A percentile compares a stretch with the other conserved stretches of the same genome.
Conservation (phyloP, 2,797 vertebrate genomes). For the Psittacula echo region DNA sequence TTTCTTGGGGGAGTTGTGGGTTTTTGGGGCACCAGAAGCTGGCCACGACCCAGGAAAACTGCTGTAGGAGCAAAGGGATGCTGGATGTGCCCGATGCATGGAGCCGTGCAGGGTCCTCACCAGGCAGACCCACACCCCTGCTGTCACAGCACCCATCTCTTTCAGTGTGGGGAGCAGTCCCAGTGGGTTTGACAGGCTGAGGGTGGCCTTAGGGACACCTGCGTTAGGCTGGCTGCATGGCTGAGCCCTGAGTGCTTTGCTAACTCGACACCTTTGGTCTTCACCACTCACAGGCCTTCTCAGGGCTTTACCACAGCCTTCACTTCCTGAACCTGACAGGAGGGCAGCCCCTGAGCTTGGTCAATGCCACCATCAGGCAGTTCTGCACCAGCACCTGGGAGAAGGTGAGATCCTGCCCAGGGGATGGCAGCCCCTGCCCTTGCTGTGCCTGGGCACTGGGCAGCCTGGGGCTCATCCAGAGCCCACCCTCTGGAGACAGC, state of each 20-base stretch:
- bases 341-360: conserved; percentile 18
- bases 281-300: conserved; percentile 69
- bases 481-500: background rate
- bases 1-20: rapidly evolving
- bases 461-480: background rate
- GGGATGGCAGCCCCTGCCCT: background rate
- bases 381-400: conserved; percentile 74
- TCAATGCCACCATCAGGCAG: conserved; percentile 42
- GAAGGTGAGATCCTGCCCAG: conserved; percentile 49
- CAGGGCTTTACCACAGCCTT: conserved; percentile 69
- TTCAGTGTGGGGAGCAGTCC: rapidly evolving
- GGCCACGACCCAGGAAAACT: rapidly evolving
- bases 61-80: background rate
- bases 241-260: background rate
- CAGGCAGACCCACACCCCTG: too few relatives aligned
- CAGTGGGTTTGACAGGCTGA: background rate
- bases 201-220: background rate
- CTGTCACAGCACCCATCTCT: background rate
- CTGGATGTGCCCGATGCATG: rapidly evolving
- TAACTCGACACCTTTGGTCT: background rate
- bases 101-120: background rate
- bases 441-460: rapidly evolving
- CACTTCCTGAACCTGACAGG: conserved; percentile 75
- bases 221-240: rapidly evolving
- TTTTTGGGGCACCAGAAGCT: background rate